Evolutionary conservation across 2,888 invertebrate genomes (phyloP).

Genomic region (Cephus runcator): DNA sequence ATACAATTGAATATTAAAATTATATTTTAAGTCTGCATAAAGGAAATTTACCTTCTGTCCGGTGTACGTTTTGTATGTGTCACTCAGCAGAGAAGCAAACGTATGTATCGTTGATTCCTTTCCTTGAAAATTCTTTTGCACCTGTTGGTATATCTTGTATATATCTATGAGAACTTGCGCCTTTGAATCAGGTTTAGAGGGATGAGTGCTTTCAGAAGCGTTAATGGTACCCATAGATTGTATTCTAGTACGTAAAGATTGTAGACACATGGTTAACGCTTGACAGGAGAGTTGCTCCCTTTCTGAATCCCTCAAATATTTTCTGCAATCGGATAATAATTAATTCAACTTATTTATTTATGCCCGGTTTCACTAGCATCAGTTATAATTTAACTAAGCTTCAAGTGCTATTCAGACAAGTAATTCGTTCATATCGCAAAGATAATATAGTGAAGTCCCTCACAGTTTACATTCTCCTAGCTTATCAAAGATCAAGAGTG

Average conservation of each 20-base stretch:
- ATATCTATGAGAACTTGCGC: constrained; percentile 69
- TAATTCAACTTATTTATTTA: neutral
- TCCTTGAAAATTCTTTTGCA: constrained; percentile 71
- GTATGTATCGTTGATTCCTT: constrained; percentile 68
- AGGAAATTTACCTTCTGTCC: constrained; percentile 68
- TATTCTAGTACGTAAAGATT: constrained; percentile 75
- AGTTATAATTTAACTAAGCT: constrained; percentile 10
- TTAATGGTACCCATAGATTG: constrained; percentile 62
- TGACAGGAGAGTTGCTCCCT: constrained; percentile 83
- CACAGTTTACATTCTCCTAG: no score
- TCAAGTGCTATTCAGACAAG: neutral
- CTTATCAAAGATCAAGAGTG: no score
- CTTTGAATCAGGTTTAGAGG: constrained; percentile 53
- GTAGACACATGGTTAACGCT: constrained; percentile 79
- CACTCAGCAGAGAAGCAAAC: constrained; percentile 74
- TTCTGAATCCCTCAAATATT: constrained; percentile 87
- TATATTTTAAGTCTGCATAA: constrained; percentile 1
- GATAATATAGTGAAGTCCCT: no score
- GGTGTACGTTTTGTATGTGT: constrained; percentile 76
- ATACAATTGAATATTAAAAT: constrained; percentile 19
- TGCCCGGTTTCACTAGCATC: neutral
- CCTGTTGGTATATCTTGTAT: constrained; percentile 77
- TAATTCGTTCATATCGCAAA: no score
- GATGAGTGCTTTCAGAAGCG: constrained; percentile 41
- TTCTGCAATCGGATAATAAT: constrained; percentile 65